Conservation (phyloP, 2,113 vertebrate genomes). For the Cavia porcellus region DNA sequence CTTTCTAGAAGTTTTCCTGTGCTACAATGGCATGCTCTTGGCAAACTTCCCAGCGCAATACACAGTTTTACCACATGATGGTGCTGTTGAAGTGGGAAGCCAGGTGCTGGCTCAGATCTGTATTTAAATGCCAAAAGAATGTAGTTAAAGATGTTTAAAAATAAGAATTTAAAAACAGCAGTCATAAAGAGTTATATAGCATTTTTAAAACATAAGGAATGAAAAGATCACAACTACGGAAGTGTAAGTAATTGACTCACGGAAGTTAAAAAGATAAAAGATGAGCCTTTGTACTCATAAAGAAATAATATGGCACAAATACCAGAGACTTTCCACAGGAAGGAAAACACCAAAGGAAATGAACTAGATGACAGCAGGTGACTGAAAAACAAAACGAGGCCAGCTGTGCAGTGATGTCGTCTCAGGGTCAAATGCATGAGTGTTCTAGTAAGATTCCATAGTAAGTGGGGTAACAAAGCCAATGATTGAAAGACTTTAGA, state of each 20-base stretch:
- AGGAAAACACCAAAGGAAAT: slow-evolving; percentile 78
- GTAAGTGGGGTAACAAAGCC: slow-evolving; percentile 8
- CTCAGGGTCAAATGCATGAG: slow-evolving; percentile 25
- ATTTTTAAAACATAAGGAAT: slow-evolving; percentile 54
- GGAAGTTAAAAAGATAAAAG: slow-evolving; percentile 73
- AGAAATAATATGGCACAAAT: slow-evolving; percentile 74
- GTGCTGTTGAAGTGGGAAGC: slow-evolving; percentile 60
- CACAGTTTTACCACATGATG: slow-evolving; percentile 74
- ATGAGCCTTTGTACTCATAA: slow-evolving; percentile 65
- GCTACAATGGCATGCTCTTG: not conserved
- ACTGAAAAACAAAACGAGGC: slow-evolving; percentile 47
- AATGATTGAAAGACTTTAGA: not conserved
- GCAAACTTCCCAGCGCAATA: not conserved
- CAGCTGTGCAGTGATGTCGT: slow-evolving; percentile 28
- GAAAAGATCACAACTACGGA: slow-evolving; percentile 35
- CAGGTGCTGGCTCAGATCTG: not conserved
- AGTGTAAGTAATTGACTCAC: slow-evolving; percentile 62
- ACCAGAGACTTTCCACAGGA: slow-evolving; percentile 78
- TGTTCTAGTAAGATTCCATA: slow-evolving; percentile 68
- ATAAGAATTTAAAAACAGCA: not conserved
- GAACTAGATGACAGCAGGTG: slow-evolving; percentile 79
- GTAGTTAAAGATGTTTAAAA: slow-evolving; percentile 58
- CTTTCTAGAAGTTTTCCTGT: not conserved
- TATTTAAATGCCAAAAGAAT: slow-evolving; percentile 50
- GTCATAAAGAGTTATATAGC: not conserved